A percentile compares a stretch with the other conserved stretches of the same genome.
phyloP scores from a whole-genome alignment of 2,888 invertebrate species.

The Apotomis turbidana region DNA sequence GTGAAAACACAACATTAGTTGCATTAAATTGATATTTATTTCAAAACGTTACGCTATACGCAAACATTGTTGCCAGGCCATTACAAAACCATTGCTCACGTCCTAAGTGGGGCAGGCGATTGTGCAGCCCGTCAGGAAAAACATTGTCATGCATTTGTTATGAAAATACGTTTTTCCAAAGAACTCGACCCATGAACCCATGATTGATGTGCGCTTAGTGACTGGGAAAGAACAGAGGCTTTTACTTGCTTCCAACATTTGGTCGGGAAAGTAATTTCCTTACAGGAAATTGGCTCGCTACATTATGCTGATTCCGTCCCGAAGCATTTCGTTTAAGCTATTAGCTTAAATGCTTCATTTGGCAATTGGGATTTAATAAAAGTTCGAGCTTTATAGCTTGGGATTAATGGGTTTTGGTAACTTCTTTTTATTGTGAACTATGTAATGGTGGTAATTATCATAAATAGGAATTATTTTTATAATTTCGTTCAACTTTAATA shows the following conservation, averaged over 20 bases:
- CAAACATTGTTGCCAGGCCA: constrained; percentile 26
- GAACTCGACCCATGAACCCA: constrained; percentile 40
- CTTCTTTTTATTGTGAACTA: neutral
- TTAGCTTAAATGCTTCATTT: constrained; percentile 42
- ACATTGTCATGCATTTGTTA: constrained; percentile 56
- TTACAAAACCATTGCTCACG: constrained; percentile 38
- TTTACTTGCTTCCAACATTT: constrained; percentile 67
- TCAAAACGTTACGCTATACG: constrained; percentile 13
- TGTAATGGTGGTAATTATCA: no score
- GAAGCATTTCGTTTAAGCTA: constrained; percentile 45
- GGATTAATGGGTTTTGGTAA: constrained; percentile 9
- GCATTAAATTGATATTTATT: constrained; percentile 25
- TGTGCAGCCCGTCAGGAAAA: constrained; percentile 48
- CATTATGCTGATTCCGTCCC: constrained; percentile 51
- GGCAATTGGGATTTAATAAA: constrained; percentile 29
- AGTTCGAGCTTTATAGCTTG: constrained; percentile 18
- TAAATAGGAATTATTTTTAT: no score
- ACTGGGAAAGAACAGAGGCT: constrained; percentile 64
- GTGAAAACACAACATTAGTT: constrained; percentile 6
- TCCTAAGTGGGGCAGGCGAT: constrained; percentile 38
- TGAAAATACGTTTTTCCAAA: constrained; percentile 55
- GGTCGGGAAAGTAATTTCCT: constrained; percentile 74
- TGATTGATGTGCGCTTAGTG: constrained; percentile 65
- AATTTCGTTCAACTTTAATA: no score
- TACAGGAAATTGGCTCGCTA: constrained; percentile 73